phyloP scores from a whole-genome alignment of 2,888 invertebrate species.

The Metopia argyrocephala region DNA sequence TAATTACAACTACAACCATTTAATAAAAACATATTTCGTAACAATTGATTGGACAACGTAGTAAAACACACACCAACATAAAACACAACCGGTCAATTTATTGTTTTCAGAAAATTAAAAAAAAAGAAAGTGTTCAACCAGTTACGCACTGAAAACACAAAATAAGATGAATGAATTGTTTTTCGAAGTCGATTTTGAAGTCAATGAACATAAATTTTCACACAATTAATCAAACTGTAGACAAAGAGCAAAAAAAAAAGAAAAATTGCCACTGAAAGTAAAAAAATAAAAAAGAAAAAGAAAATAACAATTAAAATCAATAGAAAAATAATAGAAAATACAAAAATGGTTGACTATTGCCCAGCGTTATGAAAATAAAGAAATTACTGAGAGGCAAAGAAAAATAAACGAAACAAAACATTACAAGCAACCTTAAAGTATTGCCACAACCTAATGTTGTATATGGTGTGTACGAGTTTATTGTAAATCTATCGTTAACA shows the following conservation, averaged over 20 bases:
- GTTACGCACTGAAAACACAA: background rate
- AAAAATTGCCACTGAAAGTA: conserved; percentile 31
- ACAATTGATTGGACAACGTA: conserved; percentile 29
- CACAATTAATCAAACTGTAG: conserved; percentile 54
- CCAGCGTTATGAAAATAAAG: background rate
- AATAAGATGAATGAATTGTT: conserved; percentile 8
- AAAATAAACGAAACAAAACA: background rate
- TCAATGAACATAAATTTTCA: conserved; percentile 56
- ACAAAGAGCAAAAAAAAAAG: conserved; percentile 14
- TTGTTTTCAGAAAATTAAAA: background rate
- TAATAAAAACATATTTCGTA: conserved; percentile 37
- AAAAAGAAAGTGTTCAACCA: conserved; percentile 28
- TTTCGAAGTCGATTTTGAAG: conserved; percentile 22
- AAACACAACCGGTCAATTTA: background rate
- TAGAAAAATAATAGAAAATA: conserved; percentile 8
- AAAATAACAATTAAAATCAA: conserved; percentile 26
- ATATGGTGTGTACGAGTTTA: background rate
- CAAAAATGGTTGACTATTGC: background rate
- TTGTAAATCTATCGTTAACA: conserved; percentile 8
- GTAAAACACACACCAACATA: background rate
- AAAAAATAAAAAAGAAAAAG: background rate
- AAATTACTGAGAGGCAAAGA: background rate
- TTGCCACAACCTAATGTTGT: background rate
- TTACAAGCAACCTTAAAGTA: background rate
- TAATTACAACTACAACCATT: conserved; percentile 31